Evolutionary conservation across 2,888 invertebrate genomes (phyloP), one percentile per base, ranked within the genome.

Genomic region (Harpalus rufipes): DNA sequence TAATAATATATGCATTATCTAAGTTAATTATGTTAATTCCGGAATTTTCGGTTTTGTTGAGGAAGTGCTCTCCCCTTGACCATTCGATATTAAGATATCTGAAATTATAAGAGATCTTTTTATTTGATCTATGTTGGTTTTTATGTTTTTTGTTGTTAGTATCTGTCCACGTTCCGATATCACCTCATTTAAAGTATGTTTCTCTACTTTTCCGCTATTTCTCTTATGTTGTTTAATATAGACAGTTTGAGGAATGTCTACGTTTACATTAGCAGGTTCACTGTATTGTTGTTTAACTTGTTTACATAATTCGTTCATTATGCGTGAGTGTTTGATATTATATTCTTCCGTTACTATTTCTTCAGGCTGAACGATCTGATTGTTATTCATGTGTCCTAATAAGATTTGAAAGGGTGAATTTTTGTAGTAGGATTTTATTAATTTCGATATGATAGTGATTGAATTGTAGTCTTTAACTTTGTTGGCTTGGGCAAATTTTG

Each of bases 181-280:
- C 6, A 16, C 7, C 12, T 72, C 32, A 32, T 44, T 41, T 72
- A 44, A 7, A 18, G 7, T 32, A 7, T 72, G 44, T 12, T 72
- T 72, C 32, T 72, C 74, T 21, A 72, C 14, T 32, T 72, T 44
- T 14, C 51, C 51, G n/a, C 41, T 21, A 16, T 21, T 51, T 51
- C 51, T 44, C 32, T 21, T 72, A 72, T 72, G 51, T n/a, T 32
- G 41, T 44, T 72, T 32, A 32, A 41, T 72, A 44, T 72, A 72
- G n/a, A 44, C 51, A n/a, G 41, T 72, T 21, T 44, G 25, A n/a
- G n/a, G n/a, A n/a, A n/a, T n/a, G n/a, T n/a, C n/a, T n/a, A n/a
- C n/a, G n/a, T n/a, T n/a, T n/a, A 16, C 32, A 6, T 72, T 41
- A 7, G n/a, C 12, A 6, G 14, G 41, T 32, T 12, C 74, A 32